Evolutionary conservation across 2,888 invertebrate genomes (phyloP), one percentile per base, ranked within the genome.

Genomic region (Drosophila basisetae): DNA sequence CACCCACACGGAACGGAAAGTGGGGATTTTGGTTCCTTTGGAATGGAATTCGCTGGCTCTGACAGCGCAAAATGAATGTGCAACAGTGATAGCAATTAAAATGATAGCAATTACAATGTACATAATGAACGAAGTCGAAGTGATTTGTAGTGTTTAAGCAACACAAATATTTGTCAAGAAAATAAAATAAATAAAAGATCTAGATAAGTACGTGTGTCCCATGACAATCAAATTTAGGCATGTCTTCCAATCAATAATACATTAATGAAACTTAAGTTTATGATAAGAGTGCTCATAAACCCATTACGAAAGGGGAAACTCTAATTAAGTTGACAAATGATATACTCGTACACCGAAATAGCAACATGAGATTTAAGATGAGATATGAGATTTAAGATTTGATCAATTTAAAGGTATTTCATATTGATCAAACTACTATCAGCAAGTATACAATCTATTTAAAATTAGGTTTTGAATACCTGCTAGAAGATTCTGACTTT

Each of bases 1-100:
- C 70, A 43, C n/a, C 28, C 28, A 18, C n/a, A n/a, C 10, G 16
- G 10, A 58, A 25, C 33, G 54, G 10, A 37, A 31, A 52, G 16
- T 28, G 43, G 65, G 65, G 61, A 60, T 68, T 77, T 78, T 56
- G 6, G 54, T 33, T 33, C 49, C 58, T 73, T 76, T 59, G 33
- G 31, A 31, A 31, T 9, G 11, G 11, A n/a, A 16, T 22, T 18
- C 13, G 55, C 55, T 35, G 35, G 35, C 35, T 35, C 35, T 78
- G 78, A 78, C 78, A 78, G 80, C 62, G 31, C 73, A 68, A 72
- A 54, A 78, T 76, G 47, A 76, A 80, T 76, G 80, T 39, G 58
- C 43, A 61, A n/a, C 43, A 61, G 41, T 62, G 58, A 47, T 35
- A 66, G 55, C 72, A 72, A 72, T 72, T 55, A 31, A 76, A 35